Conservation (phyloP, 92 coral and sea anemone genomes). For the Diadumene lineata region DNA sequence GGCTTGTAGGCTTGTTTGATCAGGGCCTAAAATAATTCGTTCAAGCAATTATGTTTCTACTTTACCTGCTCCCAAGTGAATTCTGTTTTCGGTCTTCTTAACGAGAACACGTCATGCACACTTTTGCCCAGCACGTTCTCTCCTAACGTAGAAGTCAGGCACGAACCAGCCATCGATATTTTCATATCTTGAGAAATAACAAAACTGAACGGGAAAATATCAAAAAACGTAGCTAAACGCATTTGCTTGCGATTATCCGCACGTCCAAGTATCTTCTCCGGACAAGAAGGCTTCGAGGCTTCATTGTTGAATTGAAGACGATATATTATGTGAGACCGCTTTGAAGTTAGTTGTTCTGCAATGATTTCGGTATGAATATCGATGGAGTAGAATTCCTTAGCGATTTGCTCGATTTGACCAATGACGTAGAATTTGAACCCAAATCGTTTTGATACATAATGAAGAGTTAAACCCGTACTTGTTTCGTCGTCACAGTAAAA, state of each 20-base stretch:
- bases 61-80: constrained; percentile 81
- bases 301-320: constrained; percentile 63
- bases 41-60: background rate
- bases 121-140: constrained; percentile 43
- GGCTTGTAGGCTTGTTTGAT: too few species aligned
- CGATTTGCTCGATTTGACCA: constrained; percentile 75
- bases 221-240: constrained; percentile 52
- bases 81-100: constrained; percentile 72
- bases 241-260: background rate
- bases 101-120: constrained; percentile 42
- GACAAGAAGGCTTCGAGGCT: constrained; percentile 44
- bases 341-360: constrained; percentile 15
- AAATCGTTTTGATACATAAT: constrained; percentile 61
- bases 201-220: constrained; percentile 73
- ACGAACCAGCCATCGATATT: constrained; percentile 51
- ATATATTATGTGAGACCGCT: constrained; percentile 46
- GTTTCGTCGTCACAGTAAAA: constrained; percentile 81
- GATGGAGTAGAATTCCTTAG: constrained; percentile 53
- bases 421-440: constrained; percentile 71
- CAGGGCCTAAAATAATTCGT: too few species aligned
- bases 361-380: constrained; percentile 49
- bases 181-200: constrained; percentile 62
- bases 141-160: constrained; percentile 55
- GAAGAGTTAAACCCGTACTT: constrained; percentile 61
- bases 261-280: constrained; percentile 27